Base-by-base conservation (phyloP, 2,797 vertebrate species). In the Gobio occitaniae region DNA sequence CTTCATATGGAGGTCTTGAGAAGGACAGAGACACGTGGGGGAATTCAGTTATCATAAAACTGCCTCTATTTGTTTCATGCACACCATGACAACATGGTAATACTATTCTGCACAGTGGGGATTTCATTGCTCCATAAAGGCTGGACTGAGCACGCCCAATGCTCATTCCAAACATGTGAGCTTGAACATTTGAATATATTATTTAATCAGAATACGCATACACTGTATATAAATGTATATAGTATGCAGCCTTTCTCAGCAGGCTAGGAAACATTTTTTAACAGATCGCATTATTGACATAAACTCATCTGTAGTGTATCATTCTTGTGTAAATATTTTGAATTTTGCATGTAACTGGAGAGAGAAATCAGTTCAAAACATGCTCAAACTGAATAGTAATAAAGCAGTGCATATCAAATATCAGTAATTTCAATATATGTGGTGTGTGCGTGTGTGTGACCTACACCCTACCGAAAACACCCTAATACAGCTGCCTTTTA, bases 61-160 rank as follows among this genome's bases (percentile, higher is more conserved):
- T 84, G 81, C 74, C 79, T 85, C 79, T 85, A 82, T 85, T 86
- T 89, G 88, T 89, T 87, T 80, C 61, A 19, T 66, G 75, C 75
- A 80, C 50, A 86, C 71, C 84, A 85, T 88, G 80, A 86, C 85
- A 83, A 66, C 87, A 85, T 80, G 69, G 54, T 15, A 48, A 63
- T 84, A 63, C 75, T 84, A 52, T 88, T 89, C 50, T 63, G 54
- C 47, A 21, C 84, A 44, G 75, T 77, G 41, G 82, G 83, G 83
- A 44, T 59, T 83, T 81, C 61, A 66, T 79, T 83, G 47, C 86
- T 80, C 71, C 70, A 84, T 80, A 29, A 75, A 82, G 17, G 9
- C 52, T 72, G 78, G 56, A 76, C 61, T 56, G 41, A 48, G 76
- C 83, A 78, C 82, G 50, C 81, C 86, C 82, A 54, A 47, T 0